Percentiles rank a stretch among this genome's conserved stretches.
Evolutionary conservation across 2,888 invertebrate species (phyloP).

Genomic region (Atrina japonica): DNA sequence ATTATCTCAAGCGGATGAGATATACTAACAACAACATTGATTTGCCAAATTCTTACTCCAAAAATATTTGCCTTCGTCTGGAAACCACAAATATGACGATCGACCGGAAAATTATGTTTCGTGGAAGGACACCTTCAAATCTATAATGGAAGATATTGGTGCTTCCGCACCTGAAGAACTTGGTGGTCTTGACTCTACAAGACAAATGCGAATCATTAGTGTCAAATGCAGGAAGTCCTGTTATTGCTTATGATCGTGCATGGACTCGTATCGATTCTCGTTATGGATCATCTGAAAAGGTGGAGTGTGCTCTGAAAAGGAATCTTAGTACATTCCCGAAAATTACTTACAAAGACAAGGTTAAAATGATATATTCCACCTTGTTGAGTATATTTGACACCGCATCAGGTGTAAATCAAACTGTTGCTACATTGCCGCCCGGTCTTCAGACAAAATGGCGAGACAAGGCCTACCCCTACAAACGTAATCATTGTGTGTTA

Average conservation of each 20-base stretch:
- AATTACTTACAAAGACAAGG: constrained; percentile 18
- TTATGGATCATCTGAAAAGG: constrained; percentile 24
- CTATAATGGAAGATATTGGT: constrained; percentile 8
- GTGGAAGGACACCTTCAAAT: constrained; percentile 25
- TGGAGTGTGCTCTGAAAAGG: constrained; percentile 13
- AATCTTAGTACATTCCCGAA: constrained; percentile 9
- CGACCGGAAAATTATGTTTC: constrained; percentile 20
- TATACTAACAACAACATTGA: too few species aligned
- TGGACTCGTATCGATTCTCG: constrained; percentile 21
- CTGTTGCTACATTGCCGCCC: constrained; percentile 8
- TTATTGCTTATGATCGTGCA: background rate
- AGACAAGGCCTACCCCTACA: constrained; percentile 11
- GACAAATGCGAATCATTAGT: constrained; percentile 18
- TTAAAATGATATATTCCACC: background rate
- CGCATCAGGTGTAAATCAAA: constrained; percentile 16
- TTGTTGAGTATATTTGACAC: constrained; percentile 22
- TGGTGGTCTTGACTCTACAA: constrained; percentile 13
- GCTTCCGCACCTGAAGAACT: constrained; percentile 7
- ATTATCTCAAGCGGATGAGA: too few species aligned
- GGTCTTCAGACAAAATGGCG: constrained; percentile 21
- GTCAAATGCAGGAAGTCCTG: constrained; percentile 7
- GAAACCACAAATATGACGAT: constrained; percentile 13
- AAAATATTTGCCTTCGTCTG: constrained; percentile 13
- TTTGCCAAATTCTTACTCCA: constrained; percentile 12
- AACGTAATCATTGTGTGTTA: constrained; percentile 1